Conservation (phyloP, 2,797 vertebrate species). For the Girardinus metallicus region DNA sequence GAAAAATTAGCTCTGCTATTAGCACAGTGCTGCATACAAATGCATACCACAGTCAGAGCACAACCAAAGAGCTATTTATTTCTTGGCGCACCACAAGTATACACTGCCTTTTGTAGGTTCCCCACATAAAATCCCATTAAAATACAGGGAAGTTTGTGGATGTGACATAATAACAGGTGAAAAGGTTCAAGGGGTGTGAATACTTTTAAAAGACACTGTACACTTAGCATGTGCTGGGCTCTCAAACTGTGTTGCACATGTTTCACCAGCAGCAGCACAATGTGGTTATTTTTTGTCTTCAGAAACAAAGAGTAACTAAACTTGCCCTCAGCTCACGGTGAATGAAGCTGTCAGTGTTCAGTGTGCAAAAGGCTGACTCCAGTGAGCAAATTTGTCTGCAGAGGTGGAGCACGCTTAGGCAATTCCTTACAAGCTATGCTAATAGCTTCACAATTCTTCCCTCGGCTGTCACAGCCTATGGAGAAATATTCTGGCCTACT, state of each 20-base stretch:
- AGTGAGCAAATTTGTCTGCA: conserved; percentile 7
- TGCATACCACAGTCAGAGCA: background rate
- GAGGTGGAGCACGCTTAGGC: conserved; percentile 49
- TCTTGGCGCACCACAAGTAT: background rate
- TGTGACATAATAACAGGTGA: background rate
- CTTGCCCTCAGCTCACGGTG: background rate
- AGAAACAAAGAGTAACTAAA: conserved; percentile 24
- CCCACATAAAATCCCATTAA: background rate
- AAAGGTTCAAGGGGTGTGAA: background rate
- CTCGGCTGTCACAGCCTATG: background rate
- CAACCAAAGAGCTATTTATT: background rate
- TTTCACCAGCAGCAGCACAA: conserved; percentile 30
- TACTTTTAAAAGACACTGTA: background rate
- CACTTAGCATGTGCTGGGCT: background rate
- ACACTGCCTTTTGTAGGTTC: background rate
- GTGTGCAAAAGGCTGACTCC: conserved; percentile 3
- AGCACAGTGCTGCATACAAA: background rate
- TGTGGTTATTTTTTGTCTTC: conserved; percentile 22
- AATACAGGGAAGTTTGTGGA: background rate
- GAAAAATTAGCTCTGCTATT: too few species aligned
- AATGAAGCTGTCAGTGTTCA: conserved; percentile 3
- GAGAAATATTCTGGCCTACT: conserved; percentile 13
- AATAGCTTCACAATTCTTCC: conserved; percentile 41
- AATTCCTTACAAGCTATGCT: conserved; percentile 36
- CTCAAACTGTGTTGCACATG: conserved; percentile 24